Base-by-base conservation (phyloP, 2,113 vertebrate genomes). In the Ammodytes dubius region DNA sequence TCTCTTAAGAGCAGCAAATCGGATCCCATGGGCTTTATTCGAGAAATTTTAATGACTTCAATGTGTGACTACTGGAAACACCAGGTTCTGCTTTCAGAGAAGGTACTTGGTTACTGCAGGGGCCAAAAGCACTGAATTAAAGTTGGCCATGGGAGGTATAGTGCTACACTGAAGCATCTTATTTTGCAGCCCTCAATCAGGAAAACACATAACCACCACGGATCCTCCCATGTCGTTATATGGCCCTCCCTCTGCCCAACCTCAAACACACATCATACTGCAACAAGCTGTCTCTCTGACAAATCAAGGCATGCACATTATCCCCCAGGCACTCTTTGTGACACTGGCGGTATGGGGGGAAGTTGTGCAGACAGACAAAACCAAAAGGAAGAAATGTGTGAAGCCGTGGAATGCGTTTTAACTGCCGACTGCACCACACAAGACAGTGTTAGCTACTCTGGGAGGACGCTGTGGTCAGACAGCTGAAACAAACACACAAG, bases 11-110 rank as follows among this genome's bases (percentile, higher is more conserved):
- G 90, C 79, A 60, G 89, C 88, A 74, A 70, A 61, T 92, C 4
- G 82, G 77, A 90, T 83, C 82, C 86, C 66, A 84, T 77, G 85
- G 92, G 92, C 87, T 94, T 95, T 82, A 94, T 91, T 92, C 67
- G 81, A 90, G 88, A 89, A 89, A 80, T 88, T 88, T 88, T 94
- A 95, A 95, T 94, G 88, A 89, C 86, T 95, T 94, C 94, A 95
- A 70, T 92, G 91, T 95, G 94, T 75, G 88, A 94, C 94, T 94
- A 91, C 92, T 94, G 93, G 91, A 93, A 93, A 93, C 91, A 93
- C 70, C 83, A 83, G 27, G 80, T 69, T 68, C 77, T 65, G 82
- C 79, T 89, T 93, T 82, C 75, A 87, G 82, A 83, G 66, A 75
- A 54, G 78, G 65, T 86, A 75, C 82, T 70, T 13, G 70, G 49